These are phyloP conservation scores for Cottoperca gobio DNA, from an alignment of 2,797 vertebrate species.

Conservation along the genomic window DNA sequence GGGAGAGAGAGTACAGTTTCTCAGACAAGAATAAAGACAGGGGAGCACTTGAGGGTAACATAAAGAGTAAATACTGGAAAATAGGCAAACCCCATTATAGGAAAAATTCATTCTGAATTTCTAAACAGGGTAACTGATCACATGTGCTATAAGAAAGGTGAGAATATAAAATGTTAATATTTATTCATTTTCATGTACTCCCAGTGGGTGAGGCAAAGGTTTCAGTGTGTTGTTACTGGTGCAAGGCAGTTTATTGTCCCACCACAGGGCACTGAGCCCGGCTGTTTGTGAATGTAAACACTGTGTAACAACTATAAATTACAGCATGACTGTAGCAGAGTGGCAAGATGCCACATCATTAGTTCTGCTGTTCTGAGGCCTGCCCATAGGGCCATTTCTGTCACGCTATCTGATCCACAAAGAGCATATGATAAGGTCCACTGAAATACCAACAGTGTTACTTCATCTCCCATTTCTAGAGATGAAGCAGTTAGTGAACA, in stretches of 20 bases:
- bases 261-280: conserved; percentile 49
- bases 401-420: conserved; percentile 66
- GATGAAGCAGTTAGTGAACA: conserved; percentile 19
- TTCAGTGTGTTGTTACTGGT: conserved; percentile 38
- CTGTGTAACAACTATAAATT: conserved; percentile 67
- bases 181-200: conserved; percentile 53
- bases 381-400: conserved; percentile 43
- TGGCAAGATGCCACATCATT: conserved; percentile 74
- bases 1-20: conserved; percentile 56
- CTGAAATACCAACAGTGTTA: conserved; percentile 28
- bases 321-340: conserved; percentile 50
- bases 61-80: conserved; percentile 17
- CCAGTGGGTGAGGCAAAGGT: conserved; percentile 11
- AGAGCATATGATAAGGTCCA: conserved; percentile 55
- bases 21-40: conserved; percentile 50
- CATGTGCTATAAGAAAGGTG: conserved; percentile 17
- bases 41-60: conserved; percentile 13
- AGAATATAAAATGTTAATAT: conserved; percentile 66
- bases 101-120: conserved; percentile 28
- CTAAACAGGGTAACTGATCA: conserved; percentile 40
- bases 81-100: conserved; percentile 15
- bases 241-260: conserved; percentile 61
- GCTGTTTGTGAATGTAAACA: conserved; percentile 75
- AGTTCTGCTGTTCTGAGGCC: conserved; percentile 48
- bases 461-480: conserved; percentile 12